Conservation (phyloP, 2,113 vertebrate species). For the Crotalus horridus region DNA sequence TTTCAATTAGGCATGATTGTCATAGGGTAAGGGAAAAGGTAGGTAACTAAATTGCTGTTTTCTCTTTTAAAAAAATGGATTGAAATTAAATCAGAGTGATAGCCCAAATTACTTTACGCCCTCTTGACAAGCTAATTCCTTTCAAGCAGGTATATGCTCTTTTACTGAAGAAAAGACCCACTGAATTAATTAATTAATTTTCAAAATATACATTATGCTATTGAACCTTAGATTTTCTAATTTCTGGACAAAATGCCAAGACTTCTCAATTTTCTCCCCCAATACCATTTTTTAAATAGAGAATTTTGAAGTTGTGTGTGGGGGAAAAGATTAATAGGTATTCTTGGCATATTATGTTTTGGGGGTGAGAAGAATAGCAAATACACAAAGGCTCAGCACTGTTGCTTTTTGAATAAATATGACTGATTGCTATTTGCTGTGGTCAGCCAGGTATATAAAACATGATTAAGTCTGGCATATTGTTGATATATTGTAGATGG, state of each 20-base stretch:
- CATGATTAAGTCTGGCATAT: constrained; percentile 56
- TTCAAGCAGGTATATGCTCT: constrained; percentile 16
- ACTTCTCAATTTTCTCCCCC: not conserved
- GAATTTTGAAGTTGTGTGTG: not conserved
- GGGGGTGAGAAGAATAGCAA: constrained; percentile 27
- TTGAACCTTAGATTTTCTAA: not conserved
- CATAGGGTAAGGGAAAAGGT: not conserved
- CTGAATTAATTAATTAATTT: not conserved
- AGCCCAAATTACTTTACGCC: not conserved
- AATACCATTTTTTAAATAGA: not conserved
- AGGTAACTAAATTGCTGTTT: not conserved
- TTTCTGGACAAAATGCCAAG: constrained; percentile 11
- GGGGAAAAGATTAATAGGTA: constrained; percentile 24
- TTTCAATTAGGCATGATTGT: not conserved
- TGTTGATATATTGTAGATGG: constrained; percentile 58
- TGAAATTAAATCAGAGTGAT: not conserved
- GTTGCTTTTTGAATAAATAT: constrained; percentile 58
- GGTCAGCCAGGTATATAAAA: constrained; percentile 54
- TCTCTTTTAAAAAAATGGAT: not conserved
- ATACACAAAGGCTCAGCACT: constrained; percentile 34
- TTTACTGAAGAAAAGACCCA: not conserved
- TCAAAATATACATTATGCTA: not conserved
- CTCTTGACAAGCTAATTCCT: not conserved
- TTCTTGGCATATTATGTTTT: constrained; percentile 9
- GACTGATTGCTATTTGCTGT: constrained; percentile 50